A percentile compares a stretch with the other conserved stretches of the same genome.
phyloP scores from a whole-genome alignment of 2,797 vertebrate genomes.

The Catamblyrhynchus diadema region DNA sequence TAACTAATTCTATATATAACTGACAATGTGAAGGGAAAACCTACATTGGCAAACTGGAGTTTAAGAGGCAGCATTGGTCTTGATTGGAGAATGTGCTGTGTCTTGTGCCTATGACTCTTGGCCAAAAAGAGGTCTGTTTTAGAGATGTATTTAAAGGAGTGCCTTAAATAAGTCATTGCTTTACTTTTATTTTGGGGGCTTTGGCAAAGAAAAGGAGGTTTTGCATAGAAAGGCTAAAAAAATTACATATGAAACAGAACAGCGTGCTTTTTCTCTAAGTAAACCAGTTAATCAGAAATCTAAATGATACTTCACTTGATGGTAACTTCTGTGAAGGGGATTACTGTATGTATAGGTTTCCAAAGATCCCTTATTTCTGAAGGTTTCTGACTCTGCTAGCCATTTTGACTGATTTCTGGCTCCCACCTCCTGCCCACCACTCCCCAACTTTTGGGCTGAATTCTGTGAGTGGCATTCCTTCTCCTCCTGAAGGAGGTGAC shows the following conservation, averaged over 20 bases:
- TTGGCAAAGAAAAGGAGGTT: not conserved
- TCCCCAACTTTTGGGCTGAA: not conserved
- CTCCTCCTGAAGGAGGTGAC: not conserved
- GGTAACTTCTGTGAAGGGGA: not conserved
- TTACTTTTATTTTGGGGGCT: not conserved
- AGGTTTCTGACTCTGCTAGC: not conserved
- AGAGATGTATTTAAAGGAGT: not conserved
- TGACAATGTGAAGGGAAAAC: not conserved
- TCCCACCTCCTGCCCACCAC: not conserved
- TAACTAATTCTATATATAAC: not conserved
- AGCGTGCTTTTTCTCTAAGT: not conserved
- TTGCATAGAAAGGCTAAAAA: not conserved
- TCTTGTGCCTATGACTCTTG: not conserved
- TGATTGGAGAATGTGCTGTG: not conserved
- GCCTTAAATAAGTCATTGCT: not conserved
- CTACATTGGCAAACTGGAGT: not conserved
- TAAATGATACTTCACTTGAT: not conserved
- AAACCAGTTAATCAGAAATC: not conserved
- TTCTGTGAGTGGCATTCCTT: not conserved
- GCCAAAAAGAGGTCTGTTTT: not conserved
- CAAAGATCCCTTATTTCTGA: not conserved
- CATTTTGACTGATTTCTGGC: not conserved
- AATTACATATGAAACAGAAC: not conserved
- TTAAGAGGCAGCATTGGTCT: not conserved
- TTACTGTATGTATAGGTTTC: not conserved